Percentiles rank a stretch among this genome's conserved stretches.
Evolutionary conservation across 2,888 invertebrate genomes (phyloP).

Genomic region (Agriopis leucophaearia): DNA sequence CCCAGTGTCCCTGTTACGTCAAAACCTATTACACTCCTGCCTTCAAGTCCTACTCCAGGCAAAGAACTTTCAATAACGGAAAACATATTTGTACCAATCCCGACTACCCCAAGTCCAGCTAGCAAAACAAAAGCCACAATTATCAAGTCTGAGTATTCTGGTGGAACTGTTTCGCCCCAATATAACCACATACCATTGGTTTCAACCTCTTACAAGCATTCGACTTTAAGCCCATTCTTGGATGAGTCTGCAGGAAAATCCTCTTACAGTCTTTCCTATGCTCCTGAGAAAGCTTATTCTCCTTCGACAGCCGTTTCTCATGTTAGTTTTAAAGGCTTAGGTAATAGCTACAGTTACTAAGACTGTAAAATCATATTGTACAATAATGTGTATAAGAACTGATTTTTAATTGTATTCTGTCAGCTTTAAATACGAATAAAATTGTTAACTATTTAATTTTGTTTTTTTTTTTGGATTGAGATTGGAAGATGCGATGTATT

Average conservation of each 20-base stretch:
- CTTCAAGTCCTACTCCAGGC: conserved; percentile 13
- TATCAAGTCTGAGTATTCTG: conserved; percentile 29
- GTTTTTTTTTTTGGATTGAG: conserved; percentile 11
- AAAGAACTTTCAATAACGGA: conserved; percentile 22
- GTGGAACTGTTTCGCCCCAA: conserved; percentile 29
- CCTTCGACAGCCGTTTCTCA: conserved; percentile 76
- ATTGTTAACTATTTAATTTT: conserved; percentile 17
- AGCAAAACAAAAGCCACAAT: conserved; percentile 16
- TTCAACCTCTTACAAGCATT: conserved; percentile 6
- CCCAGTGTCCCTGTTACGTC: conserved; percentile 11
- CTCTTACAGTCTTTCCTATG: conserved; percentile 6
- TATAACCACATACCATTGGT: conserved; percentile 21
- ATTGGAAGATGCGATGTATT: not conserved
- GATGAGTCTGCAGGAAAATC: conserved; percentile 14
- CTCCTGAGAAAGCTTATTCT: conserved; percentile 46
- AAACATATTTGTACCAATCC: conserved; percentile 15
- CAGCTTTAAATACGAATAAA: conserved; percentile 32
- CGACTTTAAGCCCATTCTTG: not conserved
- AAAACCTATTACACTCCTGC: conserved; percentile 5
- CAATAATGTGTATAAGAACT: conserved; percentile 17
- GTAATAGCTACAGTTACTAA: conserved; percentile 61
- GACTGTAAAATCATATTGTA: conserved; percentile 8
- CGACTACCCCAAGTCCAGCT: not conserved
- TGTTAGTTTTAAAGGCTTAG: conserved; percentile 86
- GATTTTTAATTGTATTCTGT: conserved; percentile 15